Evolutionary conservation across 2,113 vertebrate species (phyloP).

Genomic region (Antechinus flavipes): DNA sequence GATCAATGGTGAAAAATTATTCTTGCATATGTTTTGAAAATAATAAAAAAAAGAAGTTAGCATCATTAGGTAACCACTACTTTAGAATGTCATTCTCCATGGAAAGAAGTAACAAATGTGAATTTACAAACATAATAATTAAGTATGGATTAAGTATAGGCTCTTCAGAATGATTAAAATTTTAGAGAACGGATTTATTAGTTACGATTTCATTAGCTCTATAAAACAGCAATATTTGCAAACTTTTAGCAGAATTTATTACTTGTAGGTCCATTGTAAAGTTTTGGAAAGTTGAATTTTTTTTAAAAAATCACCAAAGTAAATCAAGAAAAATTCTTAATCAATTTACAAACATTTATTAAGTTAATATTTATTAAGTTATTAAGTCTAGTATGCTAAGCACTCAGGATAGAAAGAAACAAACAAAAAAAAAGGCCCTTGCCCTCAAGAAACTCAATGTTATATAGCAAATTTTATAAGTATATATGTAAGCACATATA

Average conservation of each 20-base stretch:
- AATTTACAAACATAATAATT: neutral
- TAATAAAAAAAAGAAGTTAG: neutral
- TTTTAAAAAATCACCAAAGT: neutral
- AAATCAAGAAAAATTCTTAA: neutral
- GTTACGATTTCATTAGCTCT: neutral
- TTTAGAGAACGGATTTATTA: neutral
- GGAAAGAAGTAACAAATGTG: neutral
- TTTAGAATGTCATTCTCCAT: neutral
- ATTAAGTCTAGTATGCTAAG: neutral
- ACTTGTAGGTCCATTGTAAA: neutral
- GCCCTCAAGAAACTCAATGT: neutral
- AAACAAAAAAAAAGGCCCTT: neutral
- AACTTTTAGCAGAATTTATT: neutral
- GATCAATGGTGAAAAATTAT: too few relatives aligned
- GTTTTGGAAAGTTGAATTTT: neutral
- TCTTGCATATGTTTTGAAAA: too few relatives aligned
- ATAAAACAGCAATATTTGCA: neutral
- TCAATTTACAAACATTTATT: neutral
- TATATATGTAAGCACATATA: neutral
- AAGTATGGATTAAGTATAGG: neutral
- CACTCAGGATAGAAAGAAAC: neutral
- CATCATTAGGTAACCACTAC: neutral
- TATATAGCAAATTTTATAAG: neutral
- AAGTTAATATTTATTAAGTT: neutral
- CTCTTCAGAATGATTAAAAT: neutral